Base-by-base conservation (phyloP, 1,140 invertebrate genomes). In the Trachymyrmex cornetzi region DNA sequence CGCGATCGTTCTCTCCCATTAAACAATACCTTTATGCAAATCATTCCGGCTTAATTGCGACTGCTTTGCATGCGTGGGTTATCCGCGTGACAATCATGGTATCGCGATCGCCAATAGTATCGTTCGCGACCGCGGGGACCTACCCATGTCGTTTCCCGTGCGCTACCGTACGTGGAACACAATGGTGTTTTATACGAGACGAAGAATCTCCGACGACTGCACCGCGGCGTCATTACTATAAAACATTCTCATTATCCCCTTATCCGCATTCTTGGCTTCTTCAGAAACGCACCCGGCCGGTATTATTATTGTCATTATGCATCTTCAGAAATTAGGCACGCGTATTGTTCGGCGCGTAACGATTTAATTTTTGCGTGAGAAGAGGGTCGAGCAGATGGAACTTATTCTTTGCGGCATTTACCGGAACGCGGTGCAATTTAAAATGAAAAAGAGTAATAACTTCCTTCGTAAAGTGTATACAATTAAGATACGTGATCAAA, bases 1-100 rank as follows among this genome's bases (percentile, higher is more conserved):
- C 82, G 64, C 89, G 89, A 66, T 77, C 85, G 72, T 85, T 55
- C 82, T 72, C 87, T 72, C 79, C 86, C 74, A 86, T 87, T 87
- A 88, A 92, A 92, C 91, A 92, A 92, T 92, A 92, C 88, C 89
- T 88, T 89, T 88, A 92, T 92, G 92, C 90, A 92, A 92, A 92
- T 92, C 75, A 86, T 67, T 34, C 77, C 55, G 64, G 85, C 89
- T 92, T 92, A 92, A 92, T 92, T 92, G 91, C 91, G 86, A 90
- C 87, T 92, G 89, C 89, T 92, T 92, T 91, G 90, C 91, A 92
- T 92, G 90, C 87, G 79, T 84, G 88, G 89, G 80, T 91, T 89
- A 89, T 85, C 85, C 91, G 88, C 87, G 88, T 91, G 88, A 91
- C 89, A 88, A 92, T 91, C 89, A 74, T 85, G 85, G 85, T 88